Conservation (phyloP, 2,113 vertebrate genomes). For the Pseudopodoces humilis region DNA sequence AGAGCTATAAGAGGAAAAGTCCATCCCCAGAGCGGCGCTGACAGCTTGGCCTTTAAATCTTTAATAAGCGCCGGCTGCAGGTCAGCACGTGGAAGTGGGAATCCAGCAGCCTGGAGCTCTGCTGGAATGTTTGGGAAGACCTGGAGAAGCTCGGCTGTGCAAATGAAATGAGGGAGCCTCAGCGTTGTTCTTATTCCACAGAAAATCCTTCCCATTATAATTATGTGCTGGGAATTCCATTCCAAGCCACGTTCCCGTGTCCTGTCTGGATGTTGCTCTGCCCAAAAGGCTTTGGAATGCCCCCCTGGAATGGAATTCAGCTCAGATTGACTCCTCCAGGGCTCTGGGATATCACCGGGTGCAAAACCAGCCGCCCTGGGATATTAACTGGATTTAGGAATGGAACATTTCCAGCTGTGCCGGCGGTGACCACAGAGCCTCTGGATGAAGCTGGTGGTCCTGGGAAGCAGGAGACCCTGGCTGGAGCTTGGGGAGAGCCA, state of each 20-base stretch:
- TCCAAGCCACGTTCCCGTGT: accelerated
- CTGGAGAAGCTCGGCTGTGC: background rate
- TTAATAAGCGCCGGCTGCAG: background rate
- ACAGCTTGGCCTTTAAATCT: constrained; percentile 59
- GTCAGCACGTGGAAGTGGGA: background rate
- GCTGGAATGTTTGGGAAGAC: background rate
- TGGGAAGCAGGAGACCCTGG: background rate
- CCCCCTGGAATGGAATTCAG: background rate
- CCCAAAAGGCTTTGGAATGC: background rate
- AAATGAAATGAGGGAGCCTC: background rate
- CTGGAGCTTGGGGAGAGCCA: background rate
- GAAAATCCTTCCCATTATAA: background rate
- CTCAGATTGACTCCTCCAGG: background rate
- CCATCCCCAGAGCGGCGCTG: background rate
- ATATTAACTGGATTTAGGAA: background rate
- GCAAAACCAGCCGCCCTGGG: background rate
- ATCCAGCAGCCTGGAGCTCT: background rate
- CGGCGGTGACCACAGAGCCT: background rate
- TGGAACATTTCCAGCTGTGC: background rate
- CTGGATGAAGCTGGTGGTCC: background rate
- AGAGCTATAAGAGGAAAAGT: constrained; percentile 64
- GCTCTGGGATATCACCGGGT: background rate
- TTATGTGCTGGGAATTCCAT: background rate
- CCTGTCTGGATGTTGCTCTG: background rate
- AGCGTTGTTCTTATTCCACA: accelerated